Evolutionary conservation across 2,888 invertebrate species (phyloP).

Genomic region (Heliconius erato): DNA sequence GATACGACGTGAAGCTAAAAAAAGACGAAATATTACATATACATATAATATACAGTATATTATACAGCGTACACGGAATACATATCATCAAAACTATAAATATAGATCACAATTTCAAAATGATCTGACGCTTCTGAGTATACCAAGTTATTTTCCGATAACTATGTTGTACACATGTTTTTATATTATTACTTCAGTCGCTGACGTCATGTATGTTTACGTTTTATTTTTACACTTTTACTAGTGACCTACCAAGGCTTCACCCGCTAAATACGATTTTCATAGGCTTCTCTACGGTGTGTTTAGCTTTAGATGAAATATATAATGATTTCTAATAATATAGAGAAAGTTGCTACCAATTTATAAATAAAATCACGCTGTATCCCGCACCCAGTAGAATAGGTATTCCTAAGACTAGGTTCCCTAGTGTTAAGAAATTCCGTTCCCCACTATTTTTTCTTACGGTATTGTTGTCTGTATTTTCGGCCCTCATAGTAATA

Average conservation of each 20-base stretch:
- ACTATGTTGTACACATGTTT: neutral
- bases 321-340: no score
- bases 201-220: neutral
- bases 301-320: no score
- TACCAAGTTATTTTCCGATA: neutral
- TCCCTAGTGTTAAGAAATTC: neutral
- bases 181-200: neutral
- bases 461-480: no score
- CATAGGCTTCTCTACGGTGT: neutral
- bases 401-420: neutral
- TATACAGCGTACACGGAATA: no score
- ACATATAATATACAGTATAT: no score
- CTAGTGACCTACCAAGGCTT: constrained; percentile 6
- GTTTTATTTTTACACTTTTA: constrained; percentile 5
- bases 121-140: neutral
- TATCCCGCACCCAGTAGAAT: neutral
- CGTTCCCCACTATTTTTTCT: neutral
- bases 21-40: no score
- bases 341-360: neutral
- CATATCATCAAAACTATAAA: neutral
- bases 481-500: no score
- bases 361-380: neutral
- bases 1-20: no score
- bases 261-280: neutral
- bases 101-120: neutral